A percentile compares a stretch with the other conserved stretches of the same genome.
phyloP scores from a whole-genome alignment of 37 sponge, comb jelly and placozoan genomes.

The Halichondria panicea region DNA sequence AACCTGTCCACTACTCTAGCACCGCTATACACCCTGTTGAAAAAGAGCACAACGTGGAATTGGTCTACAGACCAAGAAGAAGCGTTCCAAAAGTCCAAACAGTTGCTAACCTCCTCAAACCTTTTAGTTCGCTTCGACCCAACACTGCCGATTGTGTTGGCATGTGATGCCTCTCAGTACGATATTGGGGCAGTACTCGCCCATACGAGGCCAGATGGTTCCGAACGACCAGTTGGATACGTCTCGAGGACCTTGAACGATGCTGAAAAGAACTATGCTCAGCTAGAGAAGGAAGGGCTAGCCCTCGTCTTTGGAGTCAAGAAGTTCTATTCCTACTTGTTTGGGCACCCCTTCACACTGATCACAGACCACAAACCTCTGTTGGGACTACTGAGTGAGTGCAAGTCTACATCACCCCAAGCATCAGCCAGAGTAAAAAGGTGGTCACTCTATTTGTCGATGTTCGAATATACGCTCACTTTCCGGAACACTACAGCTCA shows the following conservation, averaged over 20 bases:
- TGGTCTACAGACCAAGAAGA: slow-evolving; percentile 8
- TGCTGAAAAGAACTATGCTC: slow-evolving; percentile 18
- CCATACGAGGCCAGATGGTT: not conserved
- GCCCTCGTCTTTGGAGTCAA: not conserved
- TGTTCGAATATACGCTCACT: slow-evolving; percentile 42
- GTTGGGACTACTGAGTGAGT: slow-evolving; percentile 3
- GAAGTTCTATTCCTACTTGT: slow-evolving; percentile 26
- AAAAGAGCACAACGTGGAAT: not conserved
- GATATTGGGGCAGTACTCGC: slow-evolving; percentile 30
- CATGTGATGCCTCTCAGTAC: slow-evolving; percentile 14
- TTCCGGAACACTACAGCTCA: slow-evolving; percentile 42
- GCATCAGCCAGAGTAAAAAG: slow-evolving; percentile 12
- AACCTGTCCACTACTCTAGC: slow-evolving; percentile 7
- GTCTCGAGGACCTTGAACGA: not conserved
- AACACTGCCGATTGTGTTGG: slow-evolving; percentile 4
- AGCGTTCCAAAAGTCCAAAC: slow-evolving; percentile 9
- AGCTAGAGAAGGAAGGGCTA: slow-evolving; percentile 25
- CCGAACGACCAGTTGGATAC: slow-evolving; percentile 19
- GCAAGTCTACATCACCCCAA: not conserved
- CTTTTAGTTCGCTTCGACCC: slow-evolving; percentile 29
- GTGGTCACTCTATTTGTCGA: slow-evolving; percentile 29
- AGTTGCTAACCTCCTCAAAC: not conserved
- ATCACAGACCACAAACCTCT: slow-evolving; percentile 43
- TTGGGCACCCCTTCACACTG: not conserved
- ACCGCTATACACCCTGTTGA: slow-evolving; percentile 16